Conservation (phyloP, 2,888 invertebrate species). For the Himalopsyche anomala region DNA sequence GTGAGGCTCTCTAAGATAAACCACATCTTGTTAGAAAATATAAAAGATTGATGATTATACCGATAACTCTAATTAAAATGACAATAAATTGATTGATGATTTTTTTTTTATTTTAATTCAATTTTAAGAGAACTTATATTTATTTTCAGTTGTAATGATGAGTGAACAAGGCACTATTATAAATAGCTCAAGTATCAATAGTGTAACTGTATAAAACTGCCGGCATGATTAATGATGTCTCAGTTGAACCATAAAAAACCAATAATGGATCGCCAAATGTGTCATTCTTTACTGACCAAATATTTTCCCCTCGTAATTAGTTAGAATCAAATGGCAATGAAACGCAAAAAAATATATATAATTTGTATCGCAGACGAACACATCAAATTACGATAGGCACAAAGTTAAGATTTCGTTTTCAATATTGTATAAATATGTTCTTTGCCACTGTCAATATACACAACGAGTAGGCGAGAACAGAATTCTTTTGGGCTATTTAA, state of each 20-base stretch:
- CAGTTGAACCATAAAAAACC: background rate
- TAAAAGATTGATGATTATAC: too few species aligned
- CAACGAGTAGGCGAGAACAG: background rate
- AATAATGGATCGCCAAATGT: slow-evolving; percentile 22
- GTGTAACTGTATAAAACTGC: background rate
- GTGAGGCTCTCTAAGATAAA: too few species aligned
- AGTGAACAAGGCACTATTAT: too few species aligned
- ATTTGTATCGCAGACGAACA: background rate
- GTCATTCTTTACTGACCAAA: slow-evolving; percentile 1
- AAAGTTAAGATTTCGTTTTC: background rate
- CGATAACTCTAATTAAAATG: too few species aligned
- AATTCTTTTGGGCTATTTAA: too few species aligned
- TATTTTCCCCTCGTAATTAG: background rate
- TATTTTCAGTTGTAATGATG: too few species aligned
- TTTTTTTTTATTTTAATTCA: too few species aligned
- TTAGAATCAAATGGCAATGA: background rate
- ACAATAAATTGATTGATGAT: too few species aligned
- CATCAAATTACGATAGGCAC: background rate
- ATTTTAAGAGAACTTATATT: too few species aligned
- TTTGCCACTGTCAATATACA: background rate
- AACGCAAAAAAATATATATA: background rate
- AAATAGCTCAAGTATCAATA: background rate
- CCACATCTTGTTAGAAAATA: too few species aligned
- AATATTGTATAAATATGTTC: background rate
- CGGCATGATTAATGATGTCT: background rate